Evolutionary conservation across 2,888 invertebrate species (phyloP).

Genomic region (Campaea margaritaria): DNA sequence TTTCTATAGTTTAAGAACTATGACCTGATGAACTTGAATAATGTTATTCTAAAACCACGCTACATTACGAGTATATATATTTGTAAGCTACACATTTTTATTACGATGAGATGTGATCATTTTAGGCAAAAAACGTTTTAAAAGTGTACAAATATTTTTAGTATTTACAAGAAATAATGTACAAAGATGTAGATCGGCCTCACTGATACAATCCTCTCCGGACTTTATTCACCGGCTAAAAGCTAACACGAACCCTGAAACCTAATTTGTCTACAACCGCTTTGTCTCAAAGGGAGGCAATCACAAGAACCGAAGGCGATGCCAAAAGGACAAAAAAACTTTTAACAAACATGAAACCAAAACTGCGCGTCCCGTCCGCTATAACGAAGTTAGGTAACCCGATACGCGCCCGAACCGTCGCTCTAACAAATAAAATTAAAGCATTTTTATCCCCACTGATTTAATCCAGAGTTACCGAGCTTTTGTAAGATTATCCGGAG

Average conservation of each 20-base stretch:
- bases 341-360: conserved; percentile 13
- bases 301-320: conserved; percentile 14
- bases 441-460: conserved; percentile 35
- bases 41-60: no score
- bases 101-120: no score
- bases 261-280: conserved; percentile 18
- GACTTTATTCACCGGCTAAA: no score
- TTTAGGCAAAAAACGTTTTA: background rate
- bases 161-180: background rate
- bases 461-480: conserved; percentile 35
- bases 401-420: conserved; percentile 16
- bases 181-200: background rate
- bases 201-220: no score
- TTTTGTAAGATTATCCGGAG: conserved; percentile 36
- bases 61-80: no score
- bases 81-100: no score
- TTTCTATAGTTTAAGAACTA: no score
- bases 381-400: conserved; percentile 28
- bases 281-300: conserved; percentile 21
- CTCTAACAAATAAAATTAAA: conserved; percentile 34
- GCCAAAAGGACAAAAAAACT: conserved; percentile 6
- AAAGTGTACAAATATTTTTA: background rate
- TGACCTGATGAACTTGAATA: no score
- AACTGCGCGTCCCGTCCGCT: conserved; percentile 1
- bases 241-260: conserved; percentile 7